Evolutionary conservation across 1,140 invertebrate genomes (phyloP).

Genomic region (Diabrotica virgifera): DNA sequence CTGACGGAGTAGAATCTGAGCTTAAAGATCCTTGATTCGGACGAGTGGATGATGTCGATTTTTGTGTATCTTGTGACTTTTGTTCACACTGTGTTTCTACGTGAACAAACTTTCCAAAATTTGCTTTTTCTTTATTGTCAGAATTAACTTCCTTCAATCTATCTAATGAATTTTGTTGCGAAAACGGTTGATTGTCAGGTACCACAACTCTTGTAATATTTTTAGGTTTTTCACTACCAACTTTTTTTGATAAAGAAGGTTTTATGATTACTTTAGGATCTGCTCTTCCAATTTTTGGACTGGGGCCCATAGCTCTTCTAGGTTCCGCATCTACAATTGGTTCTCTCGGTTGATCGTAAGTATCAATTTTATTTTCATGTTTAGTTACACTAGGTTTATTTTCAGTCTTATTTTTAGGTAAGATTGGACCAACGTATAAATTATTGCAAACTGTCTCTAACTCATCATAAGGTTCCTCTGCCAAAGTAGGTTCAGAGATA

Average conservation of each 20-base stretch:
- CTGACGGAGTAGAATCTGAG: constrained; percentile 43
- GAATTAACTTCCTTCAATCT: constrained; percentile 5
- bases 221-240: constrained; percentile 29
- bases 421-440: constrained; percentile 53
- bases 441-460: constrained; percentile 52
- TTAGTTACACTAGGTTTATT: background rate
- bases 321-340: constrained; percentile 18
- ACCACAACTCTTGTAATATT: constrained; percentile 41
- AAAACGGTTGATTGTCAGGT: constrained; percentile 33
- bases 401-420: constrained; percentile 42
- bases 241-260: constrained; percentile 36
- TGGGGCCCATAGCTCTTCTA: background rate
- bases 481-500: constrained; percentile 49
- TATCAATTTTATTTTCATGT: too few species aligned
- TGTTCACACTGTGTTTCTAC: constrained; percentile 17
- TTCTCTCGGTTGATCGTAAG: background rate
- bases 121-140: background rate
- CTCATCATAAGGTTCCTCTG: constrained; percentile 45
- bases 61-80: constrained; percentile 3
- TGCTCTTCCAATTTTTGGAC: background rate
- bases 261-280: constrained; percentile 46
- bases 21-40: constrained; percentile 38
- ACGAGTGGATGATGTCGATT: constrained; percentile 19
- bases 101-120: constrained; percentile 3
- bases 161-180: constrained; percentile 16